phyloP scores from a whole-genome alignment of 2,113 vertebrate genomes.

The Etheostoma spectabile region DNA sequence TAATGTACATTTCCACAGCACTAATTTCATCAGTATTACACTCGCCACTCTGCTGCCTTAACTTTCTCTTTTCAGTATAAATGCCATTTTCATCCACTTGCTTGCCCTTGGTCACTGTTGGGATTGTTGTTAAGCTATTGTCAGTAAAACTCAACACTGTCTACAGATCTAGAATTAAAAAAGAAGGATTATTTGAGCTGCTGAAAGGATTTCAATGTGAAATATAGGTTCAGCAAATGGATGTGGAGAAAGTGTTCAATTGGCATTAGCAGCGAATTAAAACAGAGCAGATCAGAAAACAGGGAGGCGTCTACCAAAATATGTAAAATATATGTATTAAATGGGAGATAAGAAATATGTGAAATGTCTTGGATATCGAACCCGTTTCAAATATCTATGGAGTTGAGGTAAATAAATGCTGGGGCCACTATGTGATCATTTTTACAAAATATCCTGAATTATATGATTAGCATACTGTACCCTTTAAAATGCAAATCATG shows the following conservation, averaged over 20 bases:
- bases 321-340: not conserved
- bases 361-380: not conserved
- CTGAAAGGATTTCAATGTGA: not conserved
- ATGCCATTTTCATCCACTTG: not conserved
- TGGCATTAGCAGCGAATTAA: not conserved
- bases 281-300: not conserved
- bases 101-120: not conserved
- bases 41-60: too few species aligned
- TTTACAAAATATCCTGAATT: not conserved
- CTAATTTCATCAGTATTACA: not conserved
- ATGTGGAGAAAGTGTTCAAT: not conserved
- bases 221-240: not conserved
- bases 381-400: not conserved
- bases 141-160: not conserved
- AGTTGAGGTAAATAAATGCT: not conserved
- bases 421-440: not conserved
- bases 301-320: not conserved
- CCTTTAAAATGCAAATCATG: not conserved
- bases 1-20: not conserved
- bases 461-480: not conserved
- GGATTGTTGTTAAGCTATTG: not conserved
- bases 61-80: not conserved
- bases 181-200: not conserved
- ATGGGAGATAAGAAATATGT: not conserved
- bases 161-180: not conserved